Evolutionary conservation across 2,113 vertebrate species (phyloP).

Genomic region (Lichenostomus cassidix): DNA sequence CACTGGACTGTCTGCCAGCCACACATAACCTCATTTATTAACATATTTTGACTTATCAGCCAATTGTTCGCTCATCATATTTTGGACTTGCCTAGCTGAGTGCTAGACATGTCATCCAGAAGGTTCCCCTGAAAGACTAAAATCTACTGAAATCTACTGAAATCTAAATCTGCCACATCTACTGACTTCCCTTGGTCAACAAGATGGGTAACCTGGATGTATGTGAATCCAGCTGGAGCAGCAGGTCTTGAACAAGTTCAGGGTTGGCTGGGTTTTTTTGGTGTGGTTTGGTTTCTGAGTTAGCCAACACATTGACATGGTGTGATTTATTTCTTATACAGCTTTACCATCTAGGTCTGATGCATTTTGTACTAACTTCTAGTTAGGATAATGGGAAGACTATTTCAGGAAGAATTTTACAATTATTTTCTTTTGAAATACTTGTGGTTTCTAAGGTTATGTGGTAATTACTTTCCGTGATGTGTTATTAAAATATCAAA

Average conservation of each 20-base stretch:
- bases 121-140: background rate
- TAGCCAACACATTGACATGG: background rate
- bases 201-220: rapidly evolving
- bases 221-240: background rate
- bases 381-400: background rate
- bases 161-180: background rate
- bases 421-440: background rate
- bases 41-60: background rate
- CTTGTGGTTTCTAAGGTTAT: background rate
- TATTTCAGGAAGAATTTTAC: background rate
- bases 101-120: background rate
- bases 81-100: background rate
- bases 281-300: background rate
- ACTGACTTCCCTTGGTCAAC: background rate
- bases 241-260: background rate
- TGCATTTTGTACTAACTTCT: background rate
- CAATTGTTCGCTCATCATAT: rapidly evolving
- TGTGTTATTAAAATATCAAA: background rate
- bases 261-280: background rate
- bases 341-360: background rate
- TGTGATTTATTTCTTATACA: background rate
- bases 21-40: background rate
- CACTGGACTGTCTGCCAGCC: background rate
- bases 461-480: background rate
- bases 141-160: too few species aligned